A percentile compares a stretch with the other conserved stretches of the same genome.
These are phyloP conservation scores for Condylostylus longicornis DNA, from an alignment of 1,140 invertebrate genomes.

Conservation along the genomic window DNA sequence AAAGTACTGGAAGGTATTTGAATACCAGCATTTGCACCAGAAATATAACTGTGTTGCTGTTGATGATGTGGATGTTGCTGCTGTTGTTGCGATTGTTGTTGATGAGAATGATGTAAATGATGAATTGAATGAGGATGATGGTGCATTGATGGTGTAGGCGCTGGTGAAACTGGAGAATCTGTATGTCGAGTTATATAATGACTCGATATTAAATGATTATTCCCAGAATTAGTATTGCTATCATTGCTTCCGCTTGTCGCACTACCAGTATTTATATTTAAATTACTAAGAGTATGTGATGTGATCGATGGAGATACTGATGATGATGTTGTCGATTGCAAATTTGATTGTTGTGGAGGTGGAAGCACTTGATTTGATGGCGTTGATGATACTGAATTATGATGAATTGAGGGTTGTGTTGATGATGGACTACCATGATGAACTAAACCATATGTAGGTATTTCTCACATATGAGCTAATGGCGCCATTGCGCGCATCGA, in stretches of 20 bases:
- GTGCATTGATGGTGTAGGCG: conserved; percentile 24
- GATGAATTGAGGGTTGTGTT: conserved; percentile 1
- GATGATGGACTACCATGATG: no score
- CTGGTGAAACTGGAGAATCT: no score
- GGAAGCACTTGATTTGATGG: conserved; percentile 17
- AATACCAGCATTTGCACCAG: no score
- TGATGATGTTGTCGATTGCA: background rate
- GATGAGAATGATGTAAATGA: conserved; percentile 15
- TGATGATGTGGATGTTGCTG: conserved; percentile 18
- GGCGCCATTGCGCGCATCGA: conserved; percentile 48
- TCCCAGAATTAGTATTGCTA: no score
- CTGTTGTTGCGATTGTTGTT: conserved; percentile 18
- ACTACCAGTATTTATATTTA: no score
- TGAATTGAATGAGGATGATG: no score
- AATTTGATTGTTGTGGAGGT: conserved; percentile 2
- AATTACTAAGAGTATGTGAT: no score
- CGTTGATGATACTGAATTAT: conserved; percentile 10
- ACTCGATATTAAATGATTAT: no score
- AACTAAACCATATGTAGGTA: conserved; percentile 19
- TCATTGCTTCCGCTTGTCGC: no score
- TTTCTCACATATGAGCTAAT: conserved; percentile 62
- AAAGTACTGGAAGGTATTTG: no score
- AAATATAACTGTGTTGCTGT: background rate
- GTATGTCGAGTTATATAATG: no score
- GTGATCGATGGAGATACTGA: background rate